Evolutionary conservation across 2,113 vertebrate species (phyloP), one percentile per base, ranked within the genome.

Genomic region (Erythrolamprus reginae): DNA sequence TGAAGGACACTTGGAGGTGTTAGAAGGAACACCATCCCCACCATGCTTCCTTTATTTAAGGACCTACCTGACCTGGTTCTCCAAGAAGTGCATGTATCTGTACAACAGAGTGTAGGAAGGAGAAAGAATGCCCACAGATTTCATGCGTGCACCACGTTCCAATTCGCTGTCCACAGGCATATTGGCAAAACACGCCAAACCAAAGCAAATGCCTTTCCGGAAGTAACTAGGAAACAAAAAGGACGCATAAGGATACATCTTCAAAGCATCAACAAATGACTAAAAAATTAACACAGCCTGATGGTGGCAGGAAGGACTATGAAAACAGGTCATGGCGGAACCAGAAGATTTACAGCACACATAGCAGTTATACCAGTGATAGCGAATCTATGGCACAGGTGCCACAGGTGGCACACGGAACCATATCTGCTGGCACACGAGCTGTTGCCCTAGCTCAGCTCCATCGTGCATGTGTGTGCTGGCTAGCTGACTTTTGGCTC

Each of bases 71-170:
- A 99, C 99, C 97, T 99, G 99, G 94, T 99, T 99, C 97, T 99
- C 99, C 96, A 99, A 94, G 96, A 99, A 99, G 96, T 99, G 98
- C 99, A 99, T 99, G 96, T 99, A 99, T 55, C 99, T 98, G 92
- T 99, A 99, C 0, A 99, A 98, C 92, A 99, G 96, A 0, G 99
- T 99, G 95, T 99, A 99, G 85, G 98, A 99, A 0, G 99, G 99
- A 21, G 98, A 99, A 51, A 99, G 98, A 89, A 99, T 98, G 65
- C 99, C 99, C 95, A 99, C 99, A 0, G 99, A 99, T 96, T 99
- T 99, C 99, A 99, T 99, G 65, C 99, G 97, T 0, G 99, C 99
- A 0, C 99, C 99, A 3, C 99, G 97, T 94, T 99, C 99, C 93
- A 99, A 95, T 96, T 99, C 98, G 0, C 98, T 99, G 94, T 99